These are phyloP conservation scores for Willowsia nigromaculata DNA, from an alignment of 2,888 invertebrate species.

Conservation along the genomic window DNA sequence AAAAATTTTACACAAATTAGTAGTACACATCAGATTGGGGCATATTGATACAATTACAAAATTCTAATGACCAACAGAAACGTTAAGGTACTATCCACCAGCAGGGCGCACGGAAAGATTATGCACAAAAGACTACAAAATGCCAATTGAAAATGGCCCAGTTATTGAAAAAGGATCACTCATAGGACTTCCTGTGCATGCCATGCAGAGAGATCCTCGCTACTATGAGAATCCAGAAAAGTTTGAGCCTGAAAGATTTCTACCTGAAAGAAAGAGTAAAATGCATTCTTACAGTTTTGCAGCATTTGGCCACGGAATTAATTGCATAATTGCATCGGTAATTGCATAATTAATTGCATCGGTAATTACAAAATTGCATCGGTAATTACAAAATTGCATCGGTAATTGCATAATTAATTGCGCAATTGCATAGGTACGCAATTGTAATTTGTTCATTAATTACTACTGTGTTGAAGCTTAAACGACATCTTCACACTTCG, in stretches of 20 bases:
- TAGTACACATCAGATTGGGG: background rate
- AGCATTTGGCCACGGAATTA: slow-evolving; percentile 79
- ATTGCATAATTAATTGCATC: background rate
- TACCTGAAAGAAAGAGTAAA: slow-evolving; percentile 83
- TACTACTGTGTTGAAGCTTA: too few relatives aligned
- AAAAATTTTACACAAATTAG: background rate
- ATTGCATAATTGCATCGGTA: slow-evolving; percentile 39
- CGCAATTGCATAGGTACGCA: too few relatives aligned
- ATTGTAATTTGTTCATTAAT: too few relatives aligned
- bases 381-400: background rate
- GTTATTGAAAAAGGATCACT: slow-evolving; percentile 82
- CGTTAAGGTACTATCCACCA: slow-evolving; percentile 81
- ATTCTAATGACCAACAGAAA: slow-evolving; percentile 2
- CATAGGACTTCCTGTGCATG: slow-evolving; percentile 82
- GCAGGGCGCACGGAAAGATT: slow-evolving; percentile 80
- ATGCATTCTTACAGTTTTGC: slow-evolving; percentile 82
- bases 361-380: background rate
- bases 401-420: background rate
- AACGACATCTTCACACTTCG: too few relatives aligned
- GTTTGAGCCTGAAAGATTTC: slow-evolving; percentile 84
- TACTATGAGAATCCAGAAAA: slow-evolving; percentile 83
- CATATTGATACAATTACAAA: background rate
- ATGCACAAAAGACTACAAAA: slow-evolving; percentile 81
- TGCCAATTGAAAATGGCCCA: slow-evolving; percentile 81
- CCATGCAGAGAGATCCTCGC: slow-evolving; percentile 80